phyloP scores from a whole-genome alignment of 2,113 vertebrate genomes.

The Erpornis zantholeuca region DNA sequence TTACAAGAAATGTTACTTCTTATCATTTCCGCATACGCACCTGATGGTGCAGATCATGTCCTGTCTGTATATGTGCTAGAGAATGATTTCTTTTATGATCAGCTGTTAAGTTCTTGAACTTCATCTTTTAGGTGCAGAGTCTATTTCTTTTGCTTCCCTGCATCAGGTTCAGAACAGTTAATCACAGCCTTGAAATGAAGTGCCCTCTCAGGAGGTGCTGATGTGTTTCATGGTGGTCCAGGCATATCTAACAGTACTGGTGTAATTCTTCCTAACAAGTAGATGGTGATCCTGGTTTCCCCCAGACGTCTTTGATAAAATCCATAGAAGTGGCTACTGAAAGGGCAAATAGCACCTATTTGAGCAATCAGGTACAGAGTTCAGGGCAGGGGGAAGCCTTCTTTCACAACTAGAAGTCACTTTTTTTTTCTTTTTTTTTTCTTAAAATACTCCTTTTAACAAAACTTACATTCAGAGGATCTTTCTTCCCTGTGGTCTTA shows the following conservation, averaged over 20 bases:
- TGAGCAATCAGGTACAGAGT: slow-evolving; percentile 26
- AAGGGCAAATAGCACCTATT: slow-evolving; percentile 44
- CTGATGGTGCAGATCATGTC: background rate
- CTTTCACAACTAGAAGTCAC: slow-evolving; percentile 7
- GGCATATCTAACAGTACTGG: background rate
- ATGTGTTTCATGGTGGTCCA: background rate
- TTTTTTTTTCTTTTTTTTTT: background rate
- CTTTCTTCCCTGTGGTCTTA: slow-evolving; percentile 31
- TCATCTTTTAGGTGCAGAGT: background rate
- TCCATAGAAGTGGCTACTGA: background rate
- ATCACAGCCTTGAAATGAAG: background rate
- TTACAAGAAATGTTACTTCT: background rate
- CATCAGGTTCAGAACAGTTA: background rate
- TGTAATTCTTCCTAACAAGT: background rate
- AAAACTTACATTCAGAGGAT: slow-evolving; percentile 1
- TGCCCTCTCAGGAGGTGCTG: background rate
- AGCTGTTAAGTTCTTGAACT: background rate
- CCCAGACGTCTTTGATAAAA: background rate
- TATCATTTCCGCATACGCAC: background rate
- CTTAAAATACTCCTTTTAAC: slow-evolving; percentile 8
- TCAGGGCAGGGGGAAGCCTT: background rate
- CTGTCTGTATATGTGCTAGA: background rate
- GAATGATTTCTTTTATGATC: background rate
- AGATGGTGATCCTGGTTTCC: slow-evolving; percentile 8
- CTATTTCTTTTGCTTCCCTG: background rate